phyloP scores from a whole-genome alignment of 2,888 invertebrate species.

The Ligdia adustata region DNA sequence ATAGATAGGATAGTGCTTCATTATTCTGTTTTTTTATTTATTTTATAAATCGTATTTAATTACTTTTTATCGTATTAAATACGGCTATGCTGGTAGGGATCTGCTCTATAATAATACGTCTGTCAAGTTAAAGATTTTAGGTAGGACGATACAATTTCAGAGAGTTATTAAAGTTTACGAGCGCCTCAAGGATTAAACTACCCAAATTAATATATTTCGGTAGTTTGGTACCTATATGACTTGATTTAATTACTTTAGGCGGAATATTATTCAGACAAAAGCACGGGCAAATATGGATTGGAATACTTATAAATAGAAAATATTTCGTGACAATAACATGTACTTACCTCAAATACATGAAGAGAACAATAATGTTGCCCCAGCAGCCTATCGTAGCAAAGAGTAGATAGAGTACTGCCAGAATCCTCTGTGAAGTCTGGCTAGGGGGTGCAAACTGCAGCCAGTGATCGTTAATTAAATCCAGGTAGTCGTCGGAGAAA shows the following conservation, averaged over 20 bases:
- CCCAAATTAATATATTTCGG: conserved; percentile 22
- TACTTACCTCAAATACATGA: conserved; percentile 88
- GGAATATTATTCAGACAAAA: conserved; percentile 17
- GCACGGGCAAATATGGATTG: neutral
- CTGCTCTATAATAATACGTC: no score
- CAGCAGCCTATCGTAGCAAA: conserved; percentile 87
- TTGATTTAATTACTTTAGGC: conserved; percentile 22
- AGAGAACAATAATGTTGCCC: conserved; percentile 89
- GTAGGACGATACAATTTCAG: conserved; percentile 3
- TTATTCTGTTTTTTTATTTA: no score
- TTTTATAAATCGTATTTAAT: no score
- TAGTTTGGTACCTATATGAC: conserved; percentile 1
- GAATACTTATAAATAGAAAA: neutral
- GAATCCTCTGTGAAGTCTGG: conserved; percentile 79
- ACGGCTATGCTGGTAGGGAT: no score
- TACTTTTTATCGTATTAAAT: no score
- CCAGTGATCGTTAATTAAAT: conserved; percentile 89
- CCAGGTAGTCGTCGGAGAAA: conserved; percentile 83
- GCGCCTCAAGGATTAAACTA: conserved; percentile 21
- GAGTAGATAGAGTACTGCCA: conserved; percentile 86
- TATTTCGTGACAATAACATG: no score
- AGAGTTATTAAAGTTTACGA: conserved; percentile 17
- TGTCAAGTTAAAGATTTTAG: conserved; percentile 9
- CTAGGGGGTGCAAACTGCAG: conserved; percentile 86
- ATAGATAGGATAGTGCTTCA: no score